These are phyloP conservation scores for Numenius phaeopus DNA, from an alignment of 2,797 vertebrate species.

Conservation along the genomic window DNA sequence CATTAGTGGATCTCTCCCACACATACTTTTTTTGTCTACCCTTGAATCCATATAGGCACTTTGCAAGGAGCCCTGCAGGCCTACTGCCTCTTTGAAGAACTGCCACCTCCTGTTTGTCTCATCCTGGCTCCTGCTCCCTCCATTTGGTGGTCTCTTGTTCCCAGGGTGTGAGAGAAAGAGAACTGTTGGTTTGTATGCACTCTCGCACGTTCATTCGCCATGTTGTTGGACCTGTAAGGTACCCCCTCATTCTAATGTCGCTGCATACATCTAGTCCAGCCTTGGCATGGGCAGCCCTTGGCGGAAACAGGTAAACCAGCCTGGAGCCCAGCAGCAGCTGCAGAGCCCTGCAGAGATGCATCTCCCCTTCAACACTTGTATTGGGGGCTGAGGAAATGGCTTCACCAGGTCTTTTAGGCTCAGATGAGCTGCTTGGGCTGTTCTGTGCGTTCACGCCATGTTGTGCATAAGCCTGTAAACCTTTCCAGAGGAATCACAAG, in stretches of 20 bases:
- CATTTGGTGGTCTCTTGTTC: background rate
- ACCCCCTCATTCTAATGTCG: background rate
- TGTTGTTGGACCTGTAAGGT: background rate
- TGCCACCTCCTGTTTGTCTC: background rate
- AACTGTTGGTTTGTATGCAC: background rate
- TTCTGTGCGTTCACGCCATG: background rate
- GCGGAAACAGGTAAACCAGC: background rate
- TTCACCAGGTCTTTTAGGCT: background rate
- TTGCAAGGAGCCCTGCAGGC: background rate
- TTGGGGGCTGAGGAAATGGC: background rate
- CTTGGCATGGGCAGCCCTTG: background rate
- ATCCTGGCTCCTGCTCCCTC: background rate
- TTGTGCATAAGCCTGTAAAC: background rate
- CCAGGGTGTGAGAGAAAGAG: background rate
- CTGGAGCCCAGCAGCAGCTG: background rate
- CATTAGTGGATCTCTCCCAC: background rate
- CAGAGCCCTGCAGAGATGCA: background rate
- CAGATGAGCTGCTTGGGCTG: background rate
- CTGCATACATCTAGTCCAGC: background rate
- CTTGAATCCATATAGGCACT: background rate
- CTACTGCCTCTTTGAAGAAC: background rate
- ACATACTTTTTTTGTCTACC: background rate
- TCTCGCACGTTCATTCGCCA: accelerated
- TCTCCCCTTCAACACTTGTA: background rate
- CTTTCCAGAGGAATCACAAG: background rate